Evolutionary conservation across 1,140 invertebrate genomes (phyloP).

Genomic region (Pachyrhynchus sulphureomaculatus): DNA sequence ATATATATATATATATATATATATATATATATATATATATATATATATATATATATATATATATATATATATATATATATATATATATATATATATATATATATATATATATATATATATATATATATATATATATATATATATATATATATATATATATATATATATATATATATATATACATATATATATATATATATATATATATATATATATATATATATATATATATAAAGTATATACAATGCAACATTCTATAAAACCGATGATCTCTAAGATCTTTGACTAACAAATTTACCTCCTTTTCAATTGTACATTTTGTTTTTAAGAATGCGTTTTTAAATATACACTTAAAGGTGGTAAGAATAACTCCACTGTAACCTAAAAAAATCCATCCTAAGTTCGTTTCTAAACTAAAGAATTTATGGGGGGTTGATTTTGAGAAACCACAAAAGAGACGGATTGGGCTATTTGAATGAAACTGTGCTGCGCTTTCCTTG

Average conservation of each 20-base stretch:
- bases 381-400: background rate
- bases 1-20: background rate
- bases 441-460: slow-evolving; percentile 17
- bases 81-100: slow-evolving; percentile 1
- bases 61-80: slow-evolving; percentile 1
- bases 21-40: background rate
- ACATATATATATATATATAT: slow-evolving; percentile 3
- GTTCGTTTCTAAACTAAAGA: background rate
- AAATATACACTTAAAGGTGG: no score
- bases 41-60: slow-evolving; percentile 3
- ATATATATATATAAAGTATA: background rate
- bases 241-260: background rate
- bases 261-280: background rate
- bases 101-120: slow-evolving; percentile 4
- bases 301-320: no score
- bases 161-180: slow-evolving; percentile 4
- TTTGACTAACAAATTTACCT: no score
- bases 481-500: slow-evolving; percentile 14
- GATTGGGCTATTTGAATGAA: slow-evolving; percentile 18
- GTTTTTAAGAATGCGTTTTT: no score
- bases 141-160: slow-evolving; percentile 3
- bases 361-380: no score
- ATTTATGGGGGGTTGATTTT: background rate
- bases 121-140: slow-evolving; percentile 1
- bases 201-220: slow-evolving; percentile 4